These are phyloP conservation scores for Halocynthia roretzi DNA, from an alignment of 23 tunicate species.

Conservation along the genomic window DNA sequence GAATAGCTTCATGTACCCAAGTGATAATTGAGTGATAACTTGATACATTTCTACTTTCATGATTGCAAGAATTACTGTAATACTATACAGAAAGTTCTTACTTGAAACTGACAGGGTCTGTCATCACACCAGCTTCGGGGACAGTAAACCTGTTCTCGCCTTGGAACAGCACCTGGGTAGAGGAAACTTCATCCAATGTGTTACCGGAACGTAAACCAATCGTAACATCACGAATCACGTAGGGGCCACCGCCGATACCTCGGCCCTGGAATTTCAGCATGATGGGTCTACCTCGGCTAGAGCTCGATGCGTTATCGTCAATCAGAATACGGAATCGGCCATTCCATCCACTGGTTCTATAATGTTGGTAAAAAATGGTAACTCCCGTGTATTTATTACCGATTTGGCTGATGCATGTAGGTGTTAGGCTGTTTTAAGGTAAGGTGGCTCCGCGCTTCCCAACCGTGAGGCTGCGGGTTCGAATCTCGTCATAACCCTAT, in stretches of 20 bases:
- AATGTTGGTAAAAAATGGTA: no score
- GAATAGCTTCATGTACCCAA: background rate
- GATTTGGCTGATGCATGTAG: no score
- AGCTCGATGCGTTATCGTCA: slow-evolving; percentile 37
- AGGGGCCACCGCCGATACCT: slow-evolving; percentile 26
- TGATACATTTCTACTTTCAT: no score
- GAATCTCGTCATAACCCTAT: no score
- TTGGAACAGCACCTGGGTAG: slow-evolving; percentile 20
- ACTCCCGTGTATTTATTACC: no score
- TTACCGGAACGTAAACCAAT: slow-evolving; percentile 34
- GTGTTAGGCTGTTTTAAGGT: no score
- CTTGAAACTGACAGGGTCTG: slow-evolving; percentile 21
- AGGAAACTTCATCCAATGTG: slow-evolving; percentile 36
- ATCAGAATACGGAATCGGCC: slow-evolving; percentile 57
- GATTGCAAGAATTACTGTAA: background rate
- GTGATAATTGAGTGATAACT: no score
- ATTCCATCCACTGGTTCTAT: slow-evolving; percentile 32
- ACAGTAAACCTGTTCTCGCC: slow-evolving; percentile 3
- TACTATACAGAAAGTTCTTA: background rate
- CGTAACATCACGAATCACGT: slow-evolving; percentile 20
- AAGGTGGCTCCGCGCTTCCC: no score
- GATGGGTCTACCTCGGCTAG: slow-evolving; percentile 12
- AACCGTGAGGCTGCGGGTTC: no score
- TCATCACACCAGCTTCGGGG: slow-evolving; percentile 19
- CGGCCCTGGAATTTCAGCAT: slow-evolving; percentile 37